phyloP scores from a whole-genome alignment of 1,140 invertebrate species.

The Acyrthosiphon pisum region DNA sequence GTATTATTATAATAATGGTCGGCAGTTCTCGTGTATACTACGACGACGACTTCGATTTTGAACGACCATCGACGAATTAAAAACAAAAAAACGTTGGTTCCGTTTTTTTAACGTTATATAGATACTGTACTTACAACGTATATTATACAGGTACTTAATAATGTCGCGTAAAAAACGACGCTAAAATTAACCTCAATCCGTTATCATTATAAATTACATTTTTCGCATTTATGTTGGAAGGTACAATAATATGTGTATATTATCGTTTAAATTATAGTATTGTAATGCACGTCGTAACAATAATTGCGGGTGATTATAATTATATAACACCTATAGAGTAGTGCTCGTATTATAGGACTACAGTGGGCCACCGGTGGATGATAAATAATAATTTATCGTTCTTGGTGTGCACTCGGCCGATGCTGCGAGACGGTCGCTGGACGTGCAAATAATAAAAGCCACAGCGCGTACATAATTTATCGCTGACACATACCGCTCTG shows the following conservation, averaged over 20 bases:
- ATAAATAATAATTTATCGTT: slow-evolving; percentile 16
- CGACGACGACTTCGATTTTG: not conserved
- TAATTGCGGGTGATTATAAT: not conserved
- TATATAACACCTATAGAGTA: no score
- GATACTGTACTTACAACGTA: no score
- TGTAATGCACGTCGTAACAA: not conserved
- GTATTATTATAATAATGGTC: not conserved
- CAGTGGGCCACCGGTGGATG: not conserved
- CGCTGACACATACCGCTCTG: not conserved
- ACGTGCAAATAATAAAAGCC: slow-evolving; percentile 14
- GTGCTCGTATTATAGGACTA: no score
- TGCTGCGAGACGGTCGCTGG: not conserved
- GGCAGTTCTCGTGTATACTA: not conserved
- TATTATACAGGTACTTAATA: not conserved
- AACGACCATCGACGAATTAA: not conserved
- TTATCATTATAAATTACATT: not conserved
- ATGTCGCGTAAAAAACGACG: not conserved
- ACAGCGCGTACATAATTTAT: slow-evolving; percentile 2
- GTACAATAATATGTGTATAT: no score
- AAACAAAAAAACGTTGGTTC: not conserved
- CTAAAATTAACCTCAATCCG: not conserved
- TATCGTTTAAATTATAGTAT: no score
- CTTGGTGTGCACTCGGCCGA: not conserved
- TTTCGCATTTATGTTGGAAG: not conserved
- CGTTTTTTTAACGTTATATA: not conserved